phyloP scores from a whole-genome alignment of 2,113 vertebrate species.

The Corydoras maculifer region DNA sequence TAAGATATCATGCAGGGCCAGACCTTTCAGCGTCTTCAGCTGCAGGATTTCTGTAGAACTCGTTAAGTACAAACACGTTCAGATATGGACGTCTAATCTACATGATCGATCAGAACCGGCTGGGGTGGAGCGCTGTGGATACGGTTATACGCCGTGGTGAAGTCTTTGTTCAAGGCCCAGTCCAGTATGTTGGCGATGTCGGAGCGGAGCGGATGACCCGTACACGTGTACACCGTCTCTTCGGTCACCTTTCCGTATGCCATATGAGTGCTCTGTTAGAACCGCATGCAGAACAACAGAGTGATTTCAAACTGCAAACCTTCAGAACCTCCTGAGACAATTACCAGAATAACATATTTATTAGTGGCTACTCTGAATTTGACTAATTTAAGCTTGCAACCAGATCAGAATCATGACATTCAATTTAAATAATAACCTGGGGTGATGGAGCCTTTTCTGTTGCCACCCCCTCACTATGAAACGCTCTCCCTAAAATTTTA shows the following conservation, averaged over 20 bases:
- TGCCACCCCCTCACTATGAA: too few relatives aligned
- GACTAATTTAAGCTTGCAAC: too few relatives aligned
- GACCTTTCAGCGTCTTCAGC: conserved; percentile 88
- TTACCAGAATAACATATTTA: too few relatives aligned
- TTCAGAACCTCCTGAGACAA: too few relatives aligned
- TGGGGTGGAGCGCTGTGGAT: conserved; percentile 64
- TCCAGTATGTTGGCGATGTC: conserved; percentile 95
- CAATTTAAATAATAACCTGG: too few relatives aligned
- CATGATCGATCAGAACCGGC: too few relatives aligned
- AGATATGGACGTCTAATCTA: too few relatives aligned
- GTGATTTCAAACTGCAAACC: too few relatives aligned
- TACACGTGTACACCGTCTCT: conserved; percentile 90
- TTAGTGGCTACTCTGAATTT: too few relatives aligned
- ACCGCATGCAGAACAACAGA: neutral
- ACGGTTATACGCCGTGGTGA: conserved; percentile 84
- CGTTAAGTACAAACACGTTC: conserved; percentile 35
- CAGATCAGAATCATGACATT: too few relatives aligned
- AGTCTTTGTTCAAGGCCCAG: conserved; percentile 95
- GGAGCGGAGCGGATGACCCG: conserved; percentile 86
- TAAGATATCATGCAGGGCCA: conserved; percentile 92
- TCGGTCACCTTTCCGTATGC: conserved; percentile 86
- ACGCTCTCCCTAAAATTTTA: too few relatives aligned
- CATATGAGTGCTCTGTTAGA: conserved; percentile 86
- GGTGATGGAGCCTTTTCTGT: too few relatives aligned
- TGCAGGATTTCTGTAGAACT: conserved; percentile 74